These are phyloP conservation scores for Phyllostomus discolor DNA, from an alignment of 2,113 vertebrate genomes.

Conservation along the genomic window DNA sequence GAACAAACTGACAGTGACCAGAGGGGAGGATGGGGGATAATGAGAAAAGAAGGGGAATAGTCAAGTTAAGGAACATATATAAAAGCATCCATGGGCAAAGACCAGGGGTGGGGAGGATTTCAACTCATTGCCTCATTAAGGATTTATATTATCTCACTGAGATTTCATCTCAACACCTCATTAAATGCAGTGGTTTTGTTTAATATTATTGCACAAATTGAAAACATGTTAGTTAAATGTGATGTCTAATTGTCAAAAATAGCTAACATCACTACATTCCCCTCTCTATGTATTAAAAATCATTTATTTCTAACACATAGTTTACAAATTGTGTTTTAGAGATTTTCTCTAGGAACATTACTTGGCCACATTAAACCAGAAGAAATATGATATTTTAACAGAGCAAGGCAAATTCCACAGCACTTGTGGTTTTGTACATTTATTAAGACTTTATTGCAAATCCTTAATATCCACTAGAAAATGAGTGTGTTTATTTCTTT, in stretches of 20 bases:
- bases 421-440: slow-evolving; percentile 41
- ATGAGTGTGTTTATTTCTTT: slow-evolving; percentile 52
- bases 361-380: slow-evolving; percentile 1
- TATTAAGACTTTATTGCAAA: slow-evolving; percentile 52
- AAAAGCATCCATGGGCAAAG: too few species aligned
- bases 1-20: too few species aligned
- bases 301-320: neutral
- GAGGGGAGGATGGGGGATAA: too few species aligned
- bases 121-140: too few species aligned
- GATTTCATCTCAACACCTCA: neutral
- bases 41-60: too few species aligned
- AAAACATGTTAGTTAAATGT: neutral
- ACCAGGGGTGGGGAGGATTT: too few species aligned
- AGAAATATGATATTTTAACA: slow-evolving; percentile 39
- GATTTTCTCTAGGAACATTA: slow-evolving; percentile 20
- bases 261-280: neutral
- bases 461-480: slow-evolving; percentile 47
- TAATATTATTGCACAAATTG: neutral
- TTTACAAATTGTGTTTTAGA: slow-evolving; percentile 29
- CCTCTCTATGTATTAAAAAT: neutral
- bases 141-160: too few species aligned
- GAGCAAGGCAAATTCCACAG: neutral
- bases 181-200: neutral
- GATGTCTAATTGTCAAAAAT: neutral
- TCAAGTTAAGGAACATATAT: too few species aligned